Evolutionary conservation across 1,140 invertebrate genomes (phyloP).

Genomic region (Berghia stephanieae): DNA sequence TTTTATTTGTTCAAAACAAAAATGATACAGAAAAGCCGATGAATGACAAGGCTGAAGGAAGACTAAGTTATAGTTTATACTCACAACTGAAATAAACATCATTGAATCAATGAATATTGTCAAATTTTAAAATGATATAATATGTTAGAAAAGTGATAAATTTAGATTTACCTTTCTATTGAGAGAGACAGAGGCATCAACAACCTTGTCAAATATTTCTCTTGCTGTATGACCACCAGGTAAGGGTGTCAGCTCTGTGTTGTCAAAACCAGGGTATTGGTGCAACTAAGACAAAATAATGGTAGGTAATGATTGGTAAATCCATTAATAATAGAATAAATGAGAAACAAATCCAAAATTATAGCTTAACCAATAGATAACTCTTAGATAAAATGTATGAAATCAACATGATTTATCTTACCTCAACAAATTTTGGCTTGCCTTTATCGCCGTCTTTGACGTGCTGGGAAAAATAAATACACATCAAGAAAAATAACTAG

Average conservation of each 20-base stretch:
- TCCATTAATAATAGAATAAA: too few species aligned
- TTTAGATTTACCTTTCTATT: conserved; percentile 50
- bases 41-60: too few species aligned
- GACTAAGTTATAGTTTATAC: too few species aligned
- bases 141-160: not conserved
- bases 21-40: too few species aligned
- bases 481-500: too few species aligned
- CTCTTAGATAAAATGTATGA: not conserved
- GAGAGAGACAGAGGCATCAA: conserved; percentile 54
- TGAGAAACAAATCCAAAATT: too few species aligned
- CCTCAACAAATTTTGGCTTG: conserved; percentile 64
- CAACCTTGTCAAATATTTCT: conserved; percentile 58
- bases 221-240: conserved; percentile 51
- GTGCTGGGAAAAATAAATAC: conserved; percentile 41
- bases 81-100: too few species aligned
- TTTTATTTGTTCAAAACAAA: too few species aligned
- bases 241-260: conserved; percentile 53
- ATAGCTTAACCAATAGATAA: not conserved
- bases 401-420: conserved; percentile 32
- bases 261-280: conserved; percentile 62
- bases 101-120: too few species aligned
- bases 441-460: conserved; percentile 54
- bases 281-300: conserved; percentile 49
- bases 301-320: too few species aligned
- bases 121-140: too few species aligned